Evolutionary conservation across 2,797 vertebrate species (phyloP), one percentile per base, ranked within the genome.

Genomic region (Eutrigla gurnardus): DNA sequence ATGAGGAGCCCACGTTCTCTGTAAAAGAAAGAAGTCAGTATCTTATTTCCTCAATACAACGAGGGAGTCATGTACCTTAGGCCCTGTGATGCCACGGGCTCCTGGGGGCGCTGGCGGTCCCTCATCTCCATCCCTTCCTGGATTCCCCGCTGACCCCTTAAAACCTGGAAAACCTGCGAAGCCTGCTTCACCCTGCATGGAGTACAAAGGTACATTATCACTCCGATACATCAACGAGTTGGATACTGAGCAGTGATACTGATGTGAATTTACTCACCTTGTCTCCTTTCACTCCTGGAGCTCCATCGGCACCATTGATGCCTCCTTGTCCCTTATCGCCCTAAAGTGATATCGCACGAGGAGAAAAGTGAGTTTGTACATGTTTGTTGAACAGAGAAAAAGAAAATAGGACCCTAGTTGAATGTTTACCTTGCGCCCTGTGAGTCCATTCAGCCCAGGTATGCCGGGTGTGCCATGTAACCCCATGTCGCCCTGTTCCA

Each of bases 151-250:
- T 35, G 93, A 93, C 11, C 97, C 97, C 73, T 97, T 98, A 77
- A 97, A 96, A 10, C 97, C 97, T 6, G 95, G 91, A 78, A 97
- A 84, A 6, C 97, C 97, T 1, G 95, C 72, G 70, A 97, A 94
- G 54, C 96, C 97, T n/a, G 91, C 75, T 62, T 78, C 53, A 3
- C 96, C 96, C 96, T 98, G 78, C 39, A 81, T 59, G 78, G 17
- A 55, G 46, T 36, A 70, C 69, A 8, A 59, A 39, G 1, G 2
- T 6, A 32, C 39, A 71, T 40, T 3, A 46, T 36, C 6, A 54
- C n/a, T 45, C 6, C 3, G 45, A 54, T 15, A 15, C 10, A 42
- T 14, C 1, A 42, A 50, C 7, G 4, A 10, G 37, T 3, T 40
- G 0, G 18, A 57, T 18, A 17, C 37, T n/a, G 8, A 25, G 8